These are phyloP conservation scores for Psittacara wagleri DNA, from an alignment of 2,113 vertebrate genomes.

Conservation along the genomic window DNA sequence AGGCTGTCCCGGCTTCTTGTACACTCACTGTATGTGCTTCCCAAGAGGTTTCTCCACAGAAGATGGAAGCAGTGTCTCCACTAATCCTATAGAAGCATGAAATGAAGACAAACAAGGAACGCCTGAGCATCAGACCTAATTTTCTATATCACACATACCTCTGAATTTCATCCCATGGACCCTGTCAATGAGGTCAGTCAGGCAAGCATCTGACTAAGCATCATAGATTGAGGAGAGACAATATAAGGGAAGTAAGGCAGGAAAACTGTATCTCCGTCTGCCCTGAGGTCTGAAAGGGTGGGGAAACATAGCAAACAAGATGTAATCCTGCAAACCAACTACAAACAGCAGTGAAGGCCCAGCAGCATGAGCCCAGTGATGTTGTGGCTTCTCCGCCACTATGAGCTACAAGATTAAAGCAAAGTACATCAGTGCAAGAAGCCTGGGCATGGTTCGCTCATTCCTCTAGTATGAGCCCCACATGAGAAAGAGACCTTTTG, in stretches of 20 bases:
- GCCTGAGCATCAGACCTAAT: background rate
- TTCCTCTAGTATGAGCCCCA: background rate
- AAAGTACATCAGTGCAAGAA: background rate
- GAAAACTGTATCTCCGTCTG: background rate
- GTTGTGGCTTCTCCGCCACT: background rate
- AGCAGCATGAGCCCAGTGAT: background rate
- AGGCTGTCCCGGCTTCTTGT: background rate
- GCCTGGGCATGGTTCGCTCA: background rate
- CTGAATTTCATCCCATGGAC: background rate
- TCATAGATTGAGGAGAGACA: background rate
- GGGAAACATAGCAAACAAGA: background rate
- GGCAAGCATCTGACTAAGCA: background rate
- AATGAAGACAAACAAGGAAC: background rate
- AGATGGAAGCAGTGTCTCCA: background rate
- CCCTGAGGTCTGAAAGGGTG: background rate
- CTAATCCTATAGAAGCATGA: background rate
- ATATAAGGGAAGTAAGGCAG: background rate
- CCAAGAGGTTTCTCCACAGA: background rate
- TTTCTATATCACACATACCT: background rate
- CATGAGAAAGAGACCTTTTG: background rate
- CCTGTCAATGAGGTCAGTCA: background rate
- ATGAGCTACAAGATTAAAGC: background rate
- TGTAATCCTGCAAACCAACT: background rate
- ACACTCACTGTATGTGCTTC: background rate
- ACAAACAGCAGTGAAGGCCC: background rate